Conservation (phyloP, 2,888 invertebrate species). For the Heliconius aoede region DNA sequence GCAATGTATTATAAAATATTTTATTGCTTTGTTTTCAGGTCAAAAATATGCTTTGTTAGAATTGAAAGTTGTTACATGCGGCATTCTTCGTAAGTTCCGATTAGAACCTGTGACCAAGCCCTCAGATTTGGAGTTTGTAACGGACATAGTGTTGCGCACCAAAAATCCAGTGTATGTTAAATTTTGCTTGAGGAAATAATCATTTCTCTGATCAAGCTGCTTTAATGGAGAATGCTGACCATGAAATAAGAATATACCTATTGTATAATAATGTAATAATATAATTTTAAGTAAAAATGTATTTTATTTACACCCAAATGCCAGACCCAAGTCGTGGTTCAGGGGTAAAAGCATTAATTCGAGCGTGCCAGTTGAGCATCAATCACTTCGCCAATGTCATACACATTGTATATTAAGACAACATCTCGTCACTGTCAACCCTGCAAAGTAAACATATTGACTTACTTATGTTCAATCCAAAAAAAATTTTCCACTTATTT, state of each 20-base stretch:
- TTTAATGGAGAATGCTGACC: background rate
- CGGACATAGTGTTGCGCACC: conserved; percentile 63
- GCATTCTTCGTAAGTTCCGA: conserved; percentile 71
- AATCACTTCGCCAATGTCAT: too few species aligned
- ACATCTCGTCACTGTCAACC: background rate
- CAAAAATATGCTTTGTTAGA: conserved; percentile 81
- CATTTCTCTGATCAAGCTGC: background rate
- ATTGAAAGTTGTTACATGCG: conserved; percentile 76
- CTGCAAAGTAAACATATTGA: background rate
- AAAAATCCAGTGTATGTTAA: conserved; percentile 60
- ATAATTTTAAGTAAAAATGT: too few species aligned
- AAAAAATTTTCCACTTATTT: too few species aligned
- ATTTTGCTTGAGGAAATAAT: conserved; percentile 40
- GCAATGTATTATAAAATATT: too few species aligned
- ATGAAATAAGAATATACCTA: background rate
- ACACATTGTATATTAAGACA: background rate
- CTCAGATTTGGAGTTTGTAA: conserved; percentile 59
- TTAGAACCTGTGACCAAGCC: conserved; percentile 70
- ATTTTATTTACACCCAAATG: too few species aligned
- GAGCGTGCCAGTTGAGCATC: too few species aligned
- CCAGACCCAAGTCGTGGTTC: too few species aligned
- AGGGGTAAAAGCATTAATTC: too few species aligned
- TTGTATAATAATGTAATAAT: too few species aligned
- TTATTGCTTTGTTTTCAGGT: conserved; percentile 59
- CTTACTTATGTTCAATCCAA: background rate